Conservation (phyloP, 1,140 invertebrate species). For the Cheumatopsyche charites region DNA sequence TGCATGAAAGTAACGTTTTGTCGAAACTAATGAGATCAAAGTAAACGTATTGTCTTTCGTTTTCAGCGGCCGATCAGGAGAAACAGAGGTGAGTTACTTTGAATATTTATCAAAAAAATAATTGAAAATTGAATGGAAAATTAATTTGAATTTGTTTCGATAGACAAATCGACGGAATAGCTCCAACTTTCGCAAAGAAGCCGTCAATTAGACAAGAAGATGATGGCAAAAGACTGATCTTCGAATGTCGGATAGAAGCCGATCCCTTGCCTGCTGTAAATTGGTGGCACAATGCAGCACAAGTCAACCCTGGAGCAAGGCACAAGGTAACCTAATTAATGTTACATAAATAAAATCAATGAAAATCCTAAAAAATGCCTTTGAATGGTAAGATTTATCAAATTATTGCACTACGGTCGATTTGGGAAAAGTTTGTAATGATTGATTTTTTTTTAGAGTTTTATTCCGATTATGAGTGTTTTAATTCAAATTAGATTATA, state of each 20-base stretch:
- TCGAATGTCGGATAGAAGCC: slow-evolving; percentile 94
- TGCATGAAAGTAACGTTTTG: slow-evolving; percentile 25
- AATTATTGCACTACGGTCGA: too few relatives aligned
- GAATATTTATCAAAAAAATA: slow-evolving; percentile 9
- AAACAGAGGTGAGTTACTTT: slow-evolving; percentile 59
- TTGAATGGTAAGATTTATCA: background rate
- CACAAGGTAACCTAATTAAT: slow-evolving; percentile 71
- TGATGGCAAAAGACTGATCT: slow-evolving; percentile 92
- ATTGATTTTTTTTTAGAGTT: too few relatives aligned
- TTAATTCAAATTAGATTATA: too few relatives aligned
- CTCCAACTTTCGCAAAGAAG: slow-evolving; percentile 97
- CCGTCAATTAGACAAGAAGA: slow-evolving; percentile 96
- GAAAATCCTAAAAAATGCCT: background rate
- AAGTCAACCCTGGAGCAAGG: slow-evolving; percentile 77
- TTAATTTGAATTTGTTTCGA: background rate
- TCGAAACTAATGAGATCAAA: background rate
- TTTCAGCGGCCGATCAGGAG: slow-evolving; percentile 63
- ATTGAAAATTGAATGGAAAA: slow-evolving; percentile 34
- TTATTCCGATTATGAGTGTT: too few relatives aligned
- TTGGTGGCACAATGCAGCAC: slow-evolving; percentile 88
- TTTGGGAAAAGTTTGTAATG: slow-evolving; percentile 1
- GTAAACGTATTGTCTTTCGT: slow-evolving; percentile 31
- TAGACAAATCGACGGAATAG: slow-evolving; percentile 95
- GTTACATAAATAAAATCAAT: background rate
- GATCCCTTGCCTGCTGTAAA: slow-evolving; percentile 89